A percentile compares a stretch with the other conserved stretches of the same genome.
Conservation (phyloP, 2,113 vertebrate species). For the Scytalopus superciliaris region DNA sequence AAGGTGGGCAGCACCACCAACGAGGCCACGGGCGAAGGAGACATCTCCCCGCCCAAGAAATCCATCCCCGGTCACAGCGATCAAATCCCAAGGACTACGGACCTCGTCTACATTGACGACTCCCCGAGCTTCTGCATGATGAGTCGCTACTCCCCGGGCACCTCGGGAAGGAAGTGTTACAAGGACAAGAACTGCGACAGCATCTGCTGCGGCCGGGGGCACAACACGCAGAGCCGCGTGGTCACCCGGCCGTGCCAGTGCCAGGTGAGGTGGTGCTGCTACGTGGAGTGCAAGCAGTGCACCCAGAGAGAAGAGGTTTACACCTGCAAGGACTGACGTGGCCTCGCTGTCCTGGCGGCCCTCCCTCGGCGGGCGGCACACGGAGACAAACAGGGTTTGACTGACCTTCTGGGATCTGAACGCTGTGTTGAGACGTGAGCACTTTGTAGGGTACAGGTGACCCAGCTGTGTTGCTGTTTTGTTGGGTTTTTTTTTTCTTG, state of each 20-base stretch:
- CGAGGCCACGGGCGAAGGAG: slow-evolving; percentile 91
- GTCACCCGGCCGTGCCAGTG: slow-evolving; percentile 96
- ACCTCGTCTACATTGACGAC: slow-evolving; percentile 95
- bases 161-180: slow-evolving; percentile 91
- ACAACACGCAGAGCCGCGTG: slow-evolving; percentile 96
- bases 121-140: slow-evolving; percentile 95
- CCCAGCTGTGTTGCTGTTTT: slow-evolving; percentile 64
- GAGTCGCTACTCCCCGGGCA: slow-evolving; percentile 91
- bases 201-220: slow-evolving; percentile 96
- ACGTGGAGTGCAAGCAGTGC: slow-evolving; percentile 97
- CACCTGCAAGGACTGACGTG: slow-evolving; percentile 90
- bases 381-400: slow-evolving; percentile 70
- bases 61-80: slow-evolving; percentile 75
- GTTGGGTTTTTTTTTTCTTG: background rate
- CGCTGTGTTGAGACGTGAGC: slow-evolving; percentile 64
- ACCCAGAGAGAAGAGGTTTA: slow-evolving; percentile 97
- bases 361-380: background rate
- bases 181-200: slow-evolving; percentile 98
- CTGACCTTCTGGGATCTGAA: slow-evolving; percentile 48
- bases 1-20: slow-evolving; percentile 96
- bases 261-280: slow-evolving; percentile 99
- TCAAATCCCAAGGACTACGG: slow-evolving; percentile 91
- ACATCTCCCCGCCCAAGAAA: slow-evolving; percentile 83
- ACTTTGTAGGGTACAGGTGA: slow-evolving; percentile 69
- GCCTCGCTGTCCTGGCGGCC: too few species aligned